Evolutionary conservation across 2,888 invertebrate genomes (phyloP).

Genomic region (Clitarchus hookeri): DNA sequence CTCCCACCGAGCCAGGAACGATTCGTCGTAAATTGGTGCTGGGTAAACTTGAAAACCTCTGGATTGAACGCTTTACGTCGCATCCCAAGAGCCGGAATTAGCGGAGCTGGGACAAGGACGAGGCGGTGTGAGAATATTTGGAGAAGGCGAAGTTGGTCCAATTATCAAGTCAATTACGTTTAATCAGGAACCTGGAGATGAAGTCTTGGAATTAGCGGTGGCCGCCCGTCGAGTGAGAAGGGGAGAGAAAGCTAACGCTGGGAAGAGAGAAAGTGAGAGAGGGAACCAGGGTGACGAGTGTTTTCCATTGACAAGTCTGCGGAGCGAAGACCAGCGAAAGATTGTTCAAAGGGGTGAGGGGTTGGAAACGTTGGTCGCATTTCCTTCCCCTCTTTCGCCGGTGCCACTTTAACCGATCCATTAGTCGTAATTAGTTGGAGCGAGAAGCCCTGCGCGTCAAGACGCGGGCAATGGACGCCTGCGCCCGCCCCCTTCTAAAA

Average conservation of each 20-base stretch:
- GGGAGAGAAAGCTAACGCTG: background rate
- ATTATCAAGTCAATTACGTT: constrained; percentile 14
- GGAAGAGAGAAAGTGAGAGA: background rate
- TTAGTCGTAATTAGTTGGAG: constrained; percentile 1
- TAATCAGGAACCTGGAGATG: constrained; percentile 3
- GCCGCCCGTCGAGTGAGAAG: background rate
- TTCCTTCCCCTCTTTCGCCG: background rate
- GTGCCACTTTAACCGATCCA: background rate
- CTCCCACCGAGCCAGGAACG: background rate
- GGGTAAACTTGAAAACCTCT: background rate
- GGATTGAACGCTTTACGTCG: background rate
- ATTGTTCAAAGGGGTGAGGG: background rate
- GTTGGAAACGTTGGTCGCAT: background rate
- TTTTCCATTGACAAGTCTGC: constrained; percentile 2
- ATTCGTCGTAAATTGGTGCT: background rate
- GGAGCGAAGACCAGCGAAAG: background rate
- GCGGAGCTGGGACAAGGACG: background rate
- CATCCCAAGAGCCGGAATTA: too few relatives aligned
- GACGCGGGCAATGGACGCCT: background rate
- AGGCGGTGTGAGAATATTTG: background rate
- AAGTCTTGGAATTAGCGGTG: background rate
- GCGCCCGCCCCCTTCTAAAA: background rate
- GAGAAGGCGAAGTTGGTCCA: constrained; percentile 6
- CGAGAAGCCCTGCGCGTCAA: background rate
- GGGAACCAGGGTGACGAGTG: background rate